A percentile compares a stretch with the other conserved stretches of the same genome.
phyloP scores from a whole-genome alignment of 2,113 vertebrate species.

The Lycocorax pyrrhopterus region DNA sequence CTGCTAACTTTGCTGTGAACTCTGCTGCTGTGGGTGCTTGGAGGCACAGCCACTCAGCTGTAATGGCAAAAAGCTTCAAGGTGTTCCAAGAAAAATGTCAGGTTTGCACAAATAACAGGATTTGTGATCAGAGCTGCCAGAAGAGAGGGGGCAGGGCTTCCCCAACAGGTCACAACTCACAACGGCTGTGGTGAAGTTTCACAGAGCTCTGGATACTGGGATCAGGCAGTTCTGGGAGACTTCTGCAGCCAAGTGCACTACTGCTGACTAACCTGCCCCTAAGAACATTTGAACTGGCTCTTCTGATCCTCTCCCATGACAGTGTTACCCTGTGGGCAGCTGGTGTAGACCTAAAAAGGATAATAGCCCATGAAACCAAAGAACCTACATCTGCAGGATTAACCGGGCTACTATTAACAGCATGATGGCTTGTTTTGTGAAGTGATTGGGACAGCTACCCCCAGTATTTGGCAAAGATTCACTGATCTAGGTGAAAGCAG shows the following conservation, averaged over 20 bases:
- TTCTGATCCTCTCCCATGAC: neutral
- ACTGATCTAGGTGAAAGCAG: neutral
- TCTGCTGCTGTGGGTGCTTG: neutral
- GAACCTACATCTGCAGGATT: neutral
- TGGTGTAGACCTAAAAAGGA: neutral
- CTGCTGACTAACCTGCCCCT: neutral
- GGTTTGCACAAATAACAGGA: neutral
- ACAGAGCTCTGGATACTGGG: neutral
- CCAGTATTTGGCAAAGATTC: neutral
- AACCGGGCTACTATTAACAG: neutral
- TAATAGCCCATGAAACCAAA: slow-evolving; percentile 13
- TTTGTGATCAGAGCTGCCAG: neutral
- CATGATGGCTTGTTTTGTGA: neutral
- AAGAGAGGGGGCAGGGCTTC: neutral
- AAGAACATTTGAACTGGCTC: neutral
- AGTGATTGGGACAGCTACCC: neutral
- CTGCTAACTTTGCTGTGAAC: neutral
- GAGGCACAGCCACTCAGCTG: neutral
- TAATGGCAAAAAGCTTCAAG: neutral
- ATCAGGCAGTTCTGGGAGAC: neutral
- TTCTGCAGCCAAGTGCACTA: neutral
- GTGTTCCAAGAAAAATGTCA: neutral
- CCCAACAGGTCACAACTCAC: rapidly evolving
- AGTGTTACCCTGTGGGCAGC: neutral
- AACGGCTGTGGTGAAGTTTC: neutral